Evolutionary conservation across 2,888 invertebrate species (phyloP), one percentile per base, ranked within the genome.

Genomic region (Apodemia mormo): DNA sequence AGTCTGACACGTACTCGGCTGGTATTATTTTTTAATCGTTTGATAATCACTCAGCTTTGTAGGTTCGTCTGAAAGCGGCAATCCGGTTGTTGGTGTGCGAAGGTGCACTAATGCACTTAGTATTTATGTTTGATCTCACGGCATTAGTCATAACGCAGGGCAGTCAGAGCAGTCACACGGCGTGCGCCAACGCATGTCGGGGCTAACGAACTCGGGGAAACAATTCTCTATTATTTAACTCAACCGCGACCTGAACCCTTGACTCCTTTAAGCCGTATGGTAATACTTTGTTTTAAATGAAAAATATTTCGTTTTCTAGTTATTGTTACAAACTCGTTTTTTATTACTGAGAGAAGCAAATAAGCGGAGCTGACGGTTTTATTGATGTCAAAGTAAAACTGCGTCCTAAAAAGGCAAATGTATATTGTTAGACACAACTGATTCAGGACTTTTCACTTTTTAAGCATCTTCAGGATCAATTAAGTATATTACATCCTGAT

Each of bases 211-310:
- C 80, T 76, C 79, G 72, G 78, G 70, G 79, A 83, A 81, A 85
- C 85, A 83, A 82, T 85, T 77, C 82, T 71, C 82, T 81, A 81
- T 81, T 82, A 80, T 80, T 82, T 78, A 77, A 76, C 76, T 75
- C 74, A 72, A 73, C 72, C 73, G 61, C 76, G 75, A 77, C 76
- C 73, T 75, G 75, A 73, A 75, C 74, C 75, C 74, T 77, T 76
- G 76, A 73, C 70, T 73, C 69, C 67, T 73, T 71, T 56, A 61
- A 33, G 6, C 7, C 61, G 61, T 61, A 61, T 61, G 61, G 67
- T 69, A 71, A 71, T 71, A 65, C 45, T 56, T 68, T 68, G 68
- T 68, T 61, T 68, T 58, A 58, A 68, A 61, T 68, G 68, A 33
- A 61, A 61, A 61, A 61, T 61, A 33, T 14, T 14, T 33, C 61